Conservation (phyloP, 1,140 invertebrate genomes). For the Drosophila ohnishii region DNA sequence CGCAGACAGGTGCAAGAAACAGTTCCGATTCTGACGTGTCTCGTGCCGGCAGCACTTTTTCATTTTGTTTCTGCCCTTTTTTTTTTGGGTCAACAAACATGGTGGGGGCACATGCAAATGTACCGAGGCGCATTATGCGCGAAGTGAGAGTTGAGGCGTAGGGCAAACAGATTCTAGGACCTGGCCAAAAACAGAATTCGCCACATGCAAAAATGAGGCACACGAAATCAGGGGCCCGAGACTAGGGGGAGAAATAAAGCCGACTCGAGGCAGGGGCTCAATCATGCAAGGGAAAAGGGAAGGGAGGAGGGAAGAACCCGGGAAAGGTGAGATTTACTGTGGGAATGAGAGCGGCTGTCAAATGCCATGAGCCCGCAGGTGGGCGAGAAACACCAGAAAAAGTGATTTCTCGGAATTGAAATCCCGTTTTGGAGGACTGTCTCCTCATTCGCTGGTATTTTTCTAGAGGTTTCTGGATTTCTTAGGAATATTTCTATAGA, state of each 20-base stretch:
- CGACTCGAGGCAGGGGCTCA: slow-evolving; percentile 9
- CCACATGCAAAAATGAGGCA: slow-evolving; percentile 44
- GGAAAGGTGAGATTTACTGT: slow-evolving; percentile 22
- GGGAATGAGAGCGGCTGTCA: slow-evolving; percentile 35
- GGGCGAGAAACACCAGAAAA: slow-evolving; percentile 16
- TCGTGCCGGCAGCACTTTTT: slow-evolving; percentile 52
- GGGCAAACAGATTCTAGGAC: slow-evolving; percentile 35
- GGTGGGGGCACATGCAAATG: slow-evolving; percentile 39
- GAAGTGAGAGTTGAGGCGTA: slow-evolving; percentile 53
- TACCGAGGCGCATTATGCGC: slow-evolving; percentile 34
- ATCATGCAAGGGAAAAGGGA: slow-evolving; percentile 17
- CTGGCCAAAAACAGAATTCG: slow-evolving; percentile 11
- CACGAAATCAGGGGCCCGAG: slow-evolving; percentile 35
- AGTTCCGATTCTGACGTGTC: slow-evolving; percentile 62
- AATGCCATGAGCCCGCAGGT: slow-evolving; percentile 17
- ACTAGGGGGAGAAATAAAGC: not conserved
- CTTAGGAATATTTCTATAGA: not conserved
- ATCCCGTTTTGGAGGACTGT: not conserved
- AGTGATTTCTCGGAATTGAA: not conserved
- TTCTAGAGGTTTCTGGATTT: not conserved
- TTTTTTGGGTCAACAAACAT: slow-evolving; percentile 72
- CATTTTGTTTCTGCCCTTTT: slow-evolving; percentile 12
- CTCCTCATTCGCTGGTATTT: not conserved
- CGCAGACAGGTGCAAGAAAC: slow-evolving; percentile 28
- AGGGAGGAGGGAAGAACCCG: not conserved